A percentile compares a stretch with the other conserved stretches of the same genome.
phyloP scores from a whole-genome alignment of 2,888 invertebrate genomes.

The Marasmarcha lunaedactyla region DNA sequence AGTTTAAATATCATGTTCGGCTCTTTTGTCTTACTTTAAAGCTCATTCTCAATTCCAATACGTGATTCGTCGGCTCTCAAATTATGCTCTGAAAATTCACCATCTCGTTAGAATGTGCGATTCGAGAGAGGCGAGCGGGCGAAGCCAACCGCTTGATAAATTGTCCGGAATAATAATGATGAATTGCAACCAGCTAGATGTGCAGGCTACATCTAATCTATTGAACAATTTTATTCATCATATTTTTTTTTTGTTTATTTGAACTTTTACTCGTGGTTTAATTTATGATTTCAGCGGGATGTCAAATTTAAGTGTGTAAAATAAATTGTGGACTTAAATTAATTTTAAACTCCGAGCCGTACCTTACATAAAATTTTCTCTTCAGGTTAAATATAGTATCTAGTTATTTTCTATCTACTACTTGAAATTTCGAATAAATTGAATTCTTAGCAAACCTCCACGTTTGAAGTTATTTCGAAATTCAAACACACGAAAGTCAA shows the following conservation, averaged over 20 bases:
- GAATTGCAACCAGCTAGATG: conserved; percentile 64
- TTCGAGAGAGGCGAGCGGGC: conserved; percentile 51
- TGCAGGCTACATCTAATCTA: conserved; percentile 55
- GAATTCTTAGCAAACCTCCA: no score
- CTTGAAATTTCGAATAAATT: no score
- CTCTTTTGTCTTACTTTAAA: conserved; percentile 67
- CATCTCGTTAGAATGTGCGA: conserved; percentile 70
- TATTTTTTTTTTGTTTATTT: conserved; percentile 15
- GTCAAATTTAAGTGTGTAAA: no score
- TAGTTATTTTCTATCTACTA: no score
- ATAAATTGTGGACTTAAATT: no score
- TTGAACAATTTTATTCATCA: conserved; percentile 36
- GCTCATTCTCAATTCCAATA: conserved; percentile 67
- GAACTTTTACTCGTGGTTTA: not conserved
- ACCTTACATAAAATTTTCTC: no score
- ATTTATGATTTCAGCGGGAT: no score
- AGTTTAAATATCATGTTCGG: conserved; percentile 53
- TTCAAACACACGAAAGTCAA: no score
- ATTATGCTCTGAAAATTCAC: conserved; percentile 71
- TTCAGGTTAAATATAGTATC: no score
- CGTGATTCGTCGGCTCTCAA: conserved; percentile 70
- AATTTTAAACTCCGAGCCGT: no score
- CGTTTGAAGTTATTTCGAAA: no score
- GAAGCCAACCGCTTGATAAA: conserved; percentile 63
- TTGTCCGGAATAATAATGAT: conserved; percentile 72